Evolutionary conservation across 2,113 vertebrate genomes (phyloP).

Genomic region (Piliocolobus tephrosceles): DNA sequence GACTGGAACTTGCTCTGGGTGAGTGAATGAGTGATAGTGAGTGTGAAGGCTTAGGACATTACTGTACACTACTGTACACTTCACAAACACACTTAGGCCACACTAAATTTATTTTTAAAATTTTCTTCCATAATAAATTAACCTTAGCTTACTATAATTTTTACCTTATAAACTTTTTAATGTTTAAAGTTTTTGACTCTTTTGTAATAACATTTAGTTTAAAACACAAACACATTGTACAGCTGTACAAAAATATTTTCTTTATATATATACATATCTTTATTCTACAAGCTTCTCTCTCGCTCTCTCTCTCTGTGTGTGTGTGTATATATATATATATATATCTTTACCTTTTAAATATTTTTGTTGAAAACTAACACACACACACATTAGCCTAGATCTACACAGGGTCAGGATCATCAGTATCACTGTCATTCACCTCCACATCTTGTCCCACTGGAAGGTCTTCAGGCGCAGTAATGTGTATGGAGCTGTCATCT

Average conservation of each 20-base stretch:
- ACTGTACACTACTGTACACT: not conserved
- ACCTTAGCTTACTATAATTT: not conserved
- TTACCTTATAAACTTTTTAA: not conserved
- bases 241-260: not conserved
- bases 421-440: not conserved
- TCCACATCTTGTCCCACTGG: not conserved
- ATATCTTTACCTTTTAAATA: not conserved
- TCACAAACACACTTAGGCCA: not conserved
- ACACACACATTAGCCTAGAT: not conserved
- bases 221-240: not conserved
- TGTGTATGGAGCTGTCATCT: not conserved
- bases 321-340: rapidly evolving
- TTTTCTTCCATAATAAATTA: not conserved
- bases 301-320: rapidly evolving
- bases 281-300: not conserved
- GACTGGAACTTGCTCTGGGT: not conserved
- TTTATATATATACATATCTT: not conserved
- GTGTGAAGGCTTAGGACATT: not conserved
- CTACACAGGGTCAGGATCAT: not conserved
- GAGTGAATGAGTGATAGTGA: not conserved
- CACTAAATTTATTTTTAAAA: not conserved
- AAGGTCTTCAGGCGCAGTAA: not conserved
- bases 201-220: not conserved
- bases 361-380: not conserved
- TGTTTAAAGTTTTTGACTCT: not conserved